Conservation (phyloP, 2,113 vertebrate species). For the Rhinolophus sinicus region DNA sequence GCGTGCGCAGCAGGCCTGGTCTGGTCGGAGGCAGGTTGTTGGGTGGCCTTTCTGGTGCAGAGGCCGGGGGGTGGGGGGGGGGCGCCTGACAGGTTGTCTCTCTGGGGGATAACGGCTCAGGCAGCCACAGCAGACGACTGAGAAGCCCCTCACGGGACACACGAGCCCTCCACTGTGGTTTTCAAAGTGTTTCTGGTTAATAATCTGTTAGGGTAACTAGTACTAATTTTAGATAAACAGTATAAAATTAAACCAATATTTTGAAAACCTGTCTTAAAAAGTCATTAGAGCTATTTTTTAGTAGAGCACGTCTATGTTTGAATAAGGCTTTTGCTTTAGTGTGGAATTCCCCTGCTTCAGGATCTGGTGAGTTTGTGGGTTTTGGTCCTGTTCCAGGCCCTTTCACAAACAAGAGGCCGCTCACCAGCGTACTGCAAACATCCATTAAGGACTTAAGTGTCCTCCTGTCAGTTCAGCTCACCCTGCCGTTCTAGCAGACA, state of each 20-base stretch:
- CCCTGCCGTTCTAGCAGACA: slow-evolving; percentile 20
- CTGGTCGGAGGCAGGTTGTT: neutral
- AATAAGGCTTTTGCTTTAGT: slow-evolving; percentile 51
- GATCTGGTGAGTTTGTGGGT: slow-evolving; percentile 66
- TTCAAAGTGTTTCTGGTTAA: slow-evolving; percentile 31
- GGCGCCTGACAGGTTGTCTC: neutral
- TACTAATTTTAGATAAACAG: slow-evolving; percentile 71
- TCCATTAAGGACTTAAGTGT: slow-evolving; percentile 72
- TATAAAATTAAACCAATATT: slow-evolving; percentile 72
- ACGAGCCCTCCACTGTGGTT: slow-evolving; percentile 47
- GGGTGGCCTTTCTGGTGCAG: neutral
- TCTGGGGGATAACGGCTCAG: neutral
- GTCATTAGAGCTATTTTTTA: slow-evolving; percentile 73
- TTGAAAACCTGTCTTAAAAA: slow-evolving; percentile 74
- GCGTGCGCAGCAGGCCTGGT: neutral
- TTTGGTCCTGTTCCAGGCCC: slow-evolving; percentile 77
- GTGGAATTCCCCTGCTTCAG: slow-evolving; percentile 81
- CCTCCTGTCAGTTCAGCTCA: neutral
- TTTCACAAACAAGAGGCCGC: slow-evolving; percentile 73
- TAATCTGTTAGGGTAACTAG: slow-evolving; percentile 61
- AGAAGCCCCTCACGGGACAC: neutral
- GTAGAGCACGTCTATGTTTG: slow-evolving; percentile 57
- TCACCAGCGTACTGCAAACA: slow-evolving; percentile 58
- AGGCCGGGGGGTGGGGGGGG: neutral
- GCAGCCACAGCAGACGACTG: neutral